These are phyloP conservation scores for Anniella stebbinsi DNA, from an alignment of 2,797 vertebrate species.

Conservation along the genomic window DNA sequence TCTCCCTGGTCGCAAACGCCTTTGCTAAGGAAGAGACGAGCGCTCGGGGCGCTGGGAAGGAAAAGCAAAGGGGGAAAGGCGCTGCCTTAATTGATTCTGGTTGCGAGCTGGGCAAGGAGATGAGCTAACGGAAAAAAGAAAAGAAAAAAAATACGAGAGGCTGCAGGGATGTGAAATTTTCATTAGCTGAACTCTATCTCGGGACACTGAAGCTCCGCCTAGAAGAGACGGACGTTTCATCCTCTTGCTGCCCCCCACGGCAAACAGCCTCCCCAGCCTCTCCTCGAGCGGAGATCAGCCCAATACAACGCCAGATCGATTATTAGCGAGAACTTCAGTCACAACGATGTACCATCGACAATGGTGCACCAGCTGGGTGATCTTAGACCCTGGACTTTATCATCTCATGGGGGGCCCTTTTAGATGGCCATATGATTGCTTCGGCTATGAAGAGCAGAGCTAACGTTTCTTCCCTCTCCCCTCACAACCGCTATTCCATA, in stretches of 20 bases:
- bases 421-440: no score
- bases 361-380: no score
- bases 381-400: no score
- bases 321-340: not conserved
- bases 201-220: conserved; percentile 59
- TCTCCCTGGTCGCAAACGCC: not conserved
- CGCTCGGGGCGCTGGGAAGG: not conserved
- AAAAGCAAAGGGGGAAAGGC: not conserved
- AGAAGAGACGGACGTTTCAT: not conserved
- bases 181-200: conserved; percentile 51
- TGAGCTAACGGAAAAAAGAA: conserved; percentile 40
- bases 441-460: no score
- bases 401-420: no score
- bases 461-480: no score
- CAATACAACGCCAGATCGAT: conserved; percentile 27
- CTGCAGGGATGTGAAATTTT: conserved; percentile 39
- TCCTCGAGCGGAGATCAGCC: not conserved
- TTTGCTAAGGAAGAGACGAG: not conserved
- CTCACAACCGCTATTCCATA: no score
- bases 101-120: not conserved
- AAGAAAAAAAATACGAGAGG: conserved; percentile 35
- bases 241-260: conserved; percentile 19
- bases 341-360: no score
- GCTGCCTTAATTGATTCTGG: not conserved
- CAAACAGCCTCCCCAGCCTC: not conserved